Percentiles rank a stretch among this genome's conserved stretches.
Evolutionary conservation across 2,113 vertebrate species (phyloP).

Genomic region (Phasianus colchicus): DNA sequence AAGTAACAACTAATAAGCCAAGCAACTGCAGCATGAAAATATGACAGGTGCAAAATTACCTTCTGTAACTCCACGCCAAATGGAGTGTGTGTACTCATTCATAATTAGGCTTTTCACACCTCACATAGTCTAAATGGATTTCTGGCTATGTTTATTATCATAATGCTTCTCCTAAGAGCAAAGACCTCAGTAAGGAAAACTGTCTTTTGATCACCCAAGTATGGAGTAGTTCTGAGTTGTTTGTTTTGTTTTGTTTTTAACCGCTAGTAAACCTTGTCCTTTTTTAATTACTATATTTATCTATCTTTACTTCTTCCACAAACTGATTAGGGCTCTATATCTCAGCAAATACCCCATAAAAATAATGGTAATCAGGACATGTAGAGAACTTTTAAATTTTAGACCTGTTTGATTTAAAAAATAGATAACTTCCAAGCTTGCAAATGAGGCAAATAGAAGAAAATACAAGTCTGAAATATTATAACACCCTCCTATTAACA

Average conservation of each 20-base stretch:
- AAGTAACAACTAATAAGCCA: constrained; percentile 49
- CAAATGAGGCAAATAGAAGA: background rate
- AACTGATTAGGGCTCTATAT: background rate
- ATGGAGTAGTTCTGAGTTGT: background rate
- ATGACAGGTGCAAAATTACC: constrained; percentile 46
- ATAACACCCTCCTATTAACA: background rate
- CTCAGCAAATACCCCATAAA: background rate
- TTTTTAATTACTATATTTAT: background rate
- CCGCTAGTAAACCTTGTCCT: background rate
- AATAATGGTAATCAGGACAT: background rate
- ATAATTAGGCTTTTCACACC: constrained; percentile 55
- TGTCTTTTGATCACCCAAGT: background rate
- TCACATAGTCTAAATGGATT: background rate
- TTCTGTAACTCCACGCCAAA: constrained; percentile 28
- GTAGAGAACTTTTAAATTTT: background rate
- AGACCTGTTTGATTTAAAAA: background rate
- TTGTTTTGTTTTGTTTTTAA: background rate
- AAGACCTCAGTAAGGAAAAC: background rate
- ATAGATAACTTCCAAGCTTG: background rate
- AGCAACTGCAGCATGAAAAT: constrained; percentile 34
- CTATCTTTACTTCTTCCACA: background rate
- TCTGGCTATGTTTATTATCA: background rate
- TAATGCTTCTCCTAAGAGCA: background rate
- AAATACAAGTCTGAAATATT: background rate
- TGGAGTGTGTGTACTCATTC: constrained; percentile 10